Base-by-base conservation (phyloP, 2,797 vertebrate species). In the Calcarius lapponicus region DNA sequence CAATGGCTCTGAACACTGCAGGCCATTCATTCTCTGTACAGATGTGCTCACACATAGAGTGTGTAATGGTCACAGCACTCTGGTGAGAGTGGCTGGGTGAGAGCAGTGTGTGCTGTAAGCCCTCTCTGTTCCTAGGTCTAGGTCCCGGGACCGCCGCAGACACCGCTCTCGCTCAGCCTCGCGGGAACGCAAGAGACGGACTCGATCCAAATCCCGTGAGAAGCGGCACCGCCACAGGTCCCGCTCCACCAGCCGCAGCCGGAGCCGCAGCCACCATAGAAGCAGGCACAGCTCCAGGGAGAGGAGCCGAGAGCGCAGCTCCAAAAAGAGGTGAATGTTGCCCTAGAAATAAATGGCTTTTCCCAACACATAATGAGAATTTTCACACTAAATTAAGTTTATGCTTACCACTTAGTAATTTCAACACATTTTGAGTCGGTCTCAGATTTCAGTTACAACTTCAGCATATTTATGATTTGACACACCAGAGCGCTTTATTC, bases 231-330 rank as follows among this genome's bases (percentile, higher is more conserved):
- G 95, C 31, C 98, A 98, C 90, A 85, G 97, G 61, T 98, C 98
- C 31, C 98, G 97, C 70, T 98, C 98, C 3, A 79, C 95, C 91
- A 98, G 98, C 91, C 98, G 98, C 10, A 98, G 98, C 90, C 97
- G 98, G 6, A 98, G 98, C 67, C 98, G 96, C 58, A 98, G 98
- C 94, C 98, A 98, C 60, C 98, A 98, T 53, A 96, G 98, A 64
- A 98, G 98, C 86, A 96, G 98, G 92, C 98, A 98, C 71, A 98
- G 98, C 62, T 98, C 98, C 92, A 97, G 98, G 94, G 98, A 98
- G 94, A 97, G 98, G 47, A 98, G 98, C 97, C 97, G 97, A 92
- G 98, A 98, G 20, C 97, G 98, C 73, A 97, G 97, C 95, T 98
- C 98, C 92, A 98, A 98, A 96, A 97, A 98, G 97, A 98, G 98